Evolutionary conservation across 2,113 vertebrate species (phyloP), one percentile per base, ranked within the genome.

Genomic region (Brachyhypopomus occidentalis): DNA sequence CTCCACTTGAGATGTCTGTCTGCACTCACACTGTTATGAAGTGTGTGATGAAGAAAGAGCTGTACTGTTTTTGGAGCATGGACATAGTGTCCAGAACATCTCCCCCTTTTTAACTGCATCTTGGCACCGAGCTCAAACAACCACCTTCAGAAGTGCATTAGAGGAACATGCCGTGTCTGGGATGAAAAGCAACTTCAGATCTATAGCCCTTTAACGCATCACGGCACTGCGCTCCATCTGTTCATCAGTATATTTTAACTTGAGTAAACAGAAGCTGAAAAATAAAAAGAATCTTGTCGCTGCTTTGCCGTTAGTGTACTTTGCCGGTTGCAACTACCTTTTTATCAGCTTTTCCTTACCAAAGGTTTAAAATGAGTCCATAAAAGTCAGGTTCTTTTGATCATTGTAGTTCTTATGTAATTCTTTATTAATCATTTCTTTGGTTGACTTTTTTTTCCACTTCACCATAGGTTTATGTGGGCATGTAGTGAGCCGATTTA

Each of bases 171-270:
- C 4, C 41, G 66, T 71, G 25, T 30, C 52, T 45, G 11, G 36
- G n/a, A 78, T 66, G 19, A 11, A 70, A 58, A 70, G 23, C 16
- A 19, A 59, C 23, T 78, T 71, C 22, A 38, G 52, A 45, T 72
- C 25, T 79, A 60, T 72, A 41, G 52, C 20, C 20, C 34, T 78
- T 70, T 67, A 38, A 1, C 9, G 45, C 23, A 30, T 62, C 5
- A 17, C 25, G 52, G 14, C 2, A 20, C 56, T 38, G 20, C 23
- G 38, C 23, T 66, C 27, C 41, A 55, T 66, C 55, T 66, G 38
- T 67, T 34, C 11, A 67, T 67, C 22, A 4, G 20, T 58, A 14
- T 36, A 41, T 41, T 67, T 52, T 17, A 52, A 55, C 20, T 71
- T 19, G 14, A 78, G 16, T 19, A 41, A 41, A 70, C 11, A 63